These are phyloP conservation scores for Zaprionus nigranus DNA, from an alignment of 1,140 invertebrate genomes.

Conservation along the genomic window DNA sequence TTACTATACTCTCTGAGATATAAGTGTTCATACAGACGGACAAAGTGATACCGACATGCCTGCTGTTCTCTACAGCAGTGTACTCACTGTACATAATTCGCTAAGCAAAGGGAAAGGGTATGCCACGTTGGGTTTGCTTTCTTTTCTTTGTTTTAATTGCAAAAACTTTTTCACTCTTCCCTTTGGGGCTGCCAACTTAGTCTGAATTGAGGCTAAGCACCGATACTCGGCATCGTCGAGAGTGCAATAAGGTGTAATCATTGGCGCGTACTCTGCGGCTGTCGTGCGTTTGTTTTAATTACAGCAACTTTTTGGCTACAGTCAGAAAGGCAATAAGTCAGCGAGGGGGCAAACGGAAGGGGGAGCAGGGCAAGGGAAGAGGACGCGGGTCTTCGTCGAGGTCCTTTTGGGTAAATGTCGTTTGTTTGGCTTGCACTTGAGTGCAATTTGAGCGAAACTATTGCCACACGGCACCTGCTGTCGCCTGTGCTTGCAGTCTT, in stretches of 20 bases:
- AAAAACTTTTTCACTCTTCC: background rate
- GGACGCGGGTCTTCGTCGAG: background rate
- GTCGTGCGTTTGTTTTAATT: conserved; percentile 53
- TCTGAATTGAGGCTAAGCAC: conserved; percentile 7
- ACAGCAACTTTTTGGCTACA: conserved; percentile 44
- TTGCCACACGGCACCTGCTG: conserved; percentile 27
- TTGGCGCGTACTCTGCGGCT: conserved; percentile 40
- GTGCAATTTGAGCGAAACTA: conserved; percentile 45
- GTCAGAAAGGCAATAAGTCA: conserved; percentile 51
- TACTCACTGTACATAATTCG: too few relatives aligned
- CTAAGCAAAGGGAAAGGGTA: too few relatives aligned
- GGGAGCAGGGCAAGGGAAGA: too few relatives aligned
- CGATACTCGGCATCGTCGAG: conserved; percentile 27
- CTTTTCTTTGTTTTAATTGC: background rate
- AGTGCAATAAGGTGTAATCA: conserved; percentile 57
- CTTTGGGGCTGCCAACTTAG: background rate
- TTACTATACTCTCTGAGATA: too few relatives aligned
- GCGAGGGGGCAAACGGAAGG: background rate
- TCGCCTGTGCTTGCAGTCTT: background rate
- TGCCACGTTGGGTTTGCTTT: background rate
- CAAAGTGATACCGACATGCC: too few relatives aligned
- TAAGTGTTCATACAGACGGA: too few relatives aligned
- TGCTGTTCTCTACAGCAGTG: too few relatives aligned
- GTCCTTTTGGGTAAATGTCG: conserved; percentile 44
- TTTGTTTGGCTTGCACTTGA: conserved; percentile 60